Conservation (phyloP, 2,113 vertebrate species). For the Rhabdomys dilectus region DNA sequence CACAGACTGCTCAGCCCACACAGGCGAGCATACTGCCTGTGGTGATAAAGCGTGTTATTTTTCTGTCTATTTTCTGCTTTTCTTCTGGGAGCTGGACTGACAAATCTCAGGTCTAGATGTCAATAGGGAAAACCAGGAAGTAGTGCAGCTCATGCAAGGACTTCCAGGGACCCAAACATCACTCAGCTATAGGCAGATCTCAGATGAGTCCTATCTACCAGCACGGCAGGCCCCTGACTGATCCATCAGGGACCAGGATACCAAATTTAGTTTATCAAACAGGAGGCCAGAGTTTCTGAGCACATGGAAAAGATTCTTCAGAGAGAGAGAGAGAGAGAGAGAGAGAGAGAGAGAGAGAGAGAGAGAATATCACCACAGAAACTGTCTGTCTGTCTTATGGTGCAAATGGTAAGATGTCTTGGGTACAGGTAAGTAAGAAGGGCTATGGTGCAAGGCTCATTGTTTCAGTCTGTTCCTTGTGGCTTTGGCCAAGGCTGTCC, state of each 20-base stretch:
- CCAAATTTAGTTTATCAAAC: neutral
- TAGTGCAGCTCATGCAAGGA: neutral
- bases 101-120: neutral
- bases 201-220: neutral
- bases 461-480: neutral
- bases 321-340: neutral
- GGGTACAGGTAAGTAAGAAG: neutral
- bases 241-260: neutral
- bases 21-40: neutral
- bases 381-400: neutral
- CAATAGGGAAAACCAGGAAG: neutral
- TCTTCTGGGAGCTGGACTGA: neutral
- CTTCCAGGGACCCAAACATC: neutral
- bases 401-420: neutral
- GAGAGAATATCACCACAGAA: neutral
- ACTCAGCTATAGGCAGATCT: neutral
- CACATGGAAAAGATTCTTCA: neutral
- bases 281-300: neutral
- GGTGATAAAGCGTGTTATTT: neutral
- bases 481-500: neutral
- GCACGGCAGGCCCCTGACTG: no score
- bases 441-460: neutral
- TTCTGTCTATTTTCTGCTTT: neutral
- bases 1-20: neutral
- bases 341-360: no score